Conservation (phyloP, 2,113 vertebrate genomes). For the Pterocles gutturalis region DNA sequence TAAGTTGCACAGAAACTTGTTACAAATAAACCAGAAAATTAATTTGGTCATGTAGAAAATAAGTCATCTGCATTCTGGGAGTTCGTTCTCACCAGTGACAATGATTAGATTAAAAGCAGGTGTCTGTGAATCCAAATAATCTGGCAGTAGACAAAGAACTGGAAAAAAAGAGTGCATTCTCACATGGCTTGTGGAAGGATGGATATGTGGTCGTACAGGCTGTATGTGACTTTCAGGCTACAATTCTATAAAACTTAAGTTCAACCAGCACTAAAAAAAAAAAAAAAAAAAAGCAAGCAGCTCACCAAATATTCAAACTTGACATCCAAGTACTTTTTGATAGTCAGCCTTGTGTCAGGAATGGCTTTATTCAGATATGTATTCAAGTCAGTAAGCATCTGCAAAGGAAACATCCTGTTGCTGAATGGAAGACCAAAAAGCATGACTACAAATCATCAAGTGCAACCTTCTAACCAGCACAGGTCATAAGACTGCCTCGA, state of each 20-base stretch:
- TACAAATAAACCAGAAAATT: background rate
- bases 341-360: slow-evolving; percentile 96
- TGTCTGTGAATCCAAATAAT: background rate
- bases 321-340: slow-evolving; percentile 97
- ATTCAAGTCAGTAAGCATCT: slow-evolving; percentile 99
- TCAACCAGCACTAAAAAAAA: background rate
- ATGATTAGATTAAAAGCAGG: background rate
- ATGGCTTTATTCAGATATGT: slow-evolving; percentile 97
- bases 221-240: background rate
- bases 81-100: background rate
- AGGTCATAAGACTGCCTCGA: background rate
- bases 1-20: background rate
- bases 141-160: background rate
- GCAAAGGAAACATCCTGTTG: background rate
- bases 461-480: background rate
- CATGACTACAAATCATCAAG: background rate
- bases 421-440: background rate
- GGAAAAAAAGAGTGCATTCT: background rate
- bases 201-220: background rate
- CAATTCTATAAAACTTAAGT: background rate
- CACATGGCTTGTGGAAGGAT: background rate
- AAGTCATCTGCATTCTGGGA: background rate
- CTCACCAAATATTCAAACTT: slow-evolving; percentile 98
- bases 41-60: background rate
- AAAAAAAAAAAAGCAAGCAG: background rate